A percentile compares a stretch with the other conserved stretches of the same genome.
Conservation (phyloP, 2,888 invertebrate species). For the Archips xylosteana region DNA sequence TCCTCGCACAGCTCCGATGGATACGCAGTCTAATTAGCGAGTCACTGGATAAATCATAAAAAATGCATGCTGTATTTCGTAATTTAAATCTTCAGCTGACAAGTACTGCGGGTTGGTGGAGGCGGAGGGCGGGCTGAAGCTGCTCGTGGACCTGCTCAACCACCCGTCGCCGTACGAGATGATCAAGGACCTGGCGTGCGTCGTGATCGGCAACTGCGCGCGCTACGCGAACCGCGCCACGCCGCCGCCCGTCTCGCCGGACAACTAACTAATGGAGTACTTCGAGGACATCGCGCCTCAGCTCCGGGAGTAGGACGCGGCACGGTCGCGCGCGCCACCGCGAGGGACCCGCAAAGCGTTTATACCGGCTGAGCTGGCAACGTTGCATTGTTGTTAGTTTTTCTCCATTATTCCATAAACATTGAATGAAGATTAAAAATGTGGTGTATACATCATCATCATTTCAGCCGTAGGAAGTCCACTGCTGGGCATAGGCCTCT, state of each 20-base stretch:
- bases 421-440: too few species aligned
- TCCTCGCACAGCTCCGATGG: too few species aligned
- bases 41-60: too few species aligned
- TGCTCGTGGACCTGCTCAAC: constrained; percentile 88
- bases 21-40: too few species aligned
- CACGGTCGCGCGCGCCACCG: background rate
- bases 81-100: constrained; percentile 87
- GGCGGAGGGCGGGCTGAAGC: constrained; percentile 92
- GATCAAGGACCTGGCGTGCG: constrained; percentile 89
- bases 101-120: constrained; percentile 97
- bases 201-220: constrained; percentile 89
- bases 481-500: too few species aligned
- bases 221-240: constrained; percentile 49
- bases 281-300: constrained; percentile 67
- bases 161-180: constrained; percentile 87
- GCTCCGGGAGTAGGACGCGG: constrained; percentile 54
- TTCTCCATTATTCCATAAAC: too few species aligned
- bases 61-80: too few species aligned
- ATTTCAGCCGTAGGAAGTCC: too few species aligned
- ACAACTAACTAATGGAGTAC: constrained; percentile 70
- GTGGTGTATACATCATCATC: too few species aligned
- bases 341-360: too few species aligned
- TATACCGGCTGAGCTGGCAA: too few species aligned
- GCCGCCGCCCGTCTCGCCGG: constrained; percentile 48
- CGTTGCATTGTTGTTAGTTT: too few species aligned